Base-by-base conservation (phyloP, 35 echinoderm and acorn worm species). In the Diadema setosum region DNA sequence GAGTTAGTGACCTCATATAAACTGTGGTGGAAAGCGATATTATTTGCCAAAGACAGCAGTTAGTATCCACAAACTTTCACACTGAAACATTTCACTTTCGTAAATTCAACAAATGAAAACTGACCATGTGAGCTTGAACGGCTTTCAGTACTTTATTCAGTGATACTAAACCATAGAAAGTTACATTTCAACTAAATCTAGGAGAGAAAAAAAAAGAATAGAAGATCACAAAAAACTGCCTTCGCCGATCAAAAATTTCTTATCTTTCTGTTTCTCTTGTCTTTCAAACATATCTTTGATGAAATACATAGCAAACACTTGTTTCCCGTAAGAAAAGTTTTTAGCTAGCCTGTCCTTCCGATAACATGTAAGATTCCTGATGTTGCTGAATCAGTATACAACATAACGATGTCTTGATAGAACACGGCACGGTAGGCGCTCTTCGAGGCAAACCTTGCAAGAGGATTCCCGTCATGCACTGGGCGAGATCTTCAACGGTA, bases 121-220 rank as follows among this genome's bases (percentile, higher is more conserved):
- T n/a, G n/a, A n/a, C n/a, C n/a, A n/a, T n/a, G n/a, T n/a, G n/a
- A n/a, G n/a, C n/a, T 25, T 65, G 70, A 76, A 76, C 70, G 70
- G 70, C 70, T 76, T 76, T 76, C 70, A 76, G 70, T 76, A 76
- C 70, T 76, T 76, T 76, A 32, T 40, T 76, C 43, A 40, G 43
- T 76, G 43, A 76, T 76, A 76, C 37, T 76, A 76, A 76, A 76
- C 40, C 70, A 76, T 76, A 76, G 23, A 40, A 76, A 76, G 70
- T 76, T 76, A 76, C 70, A 76, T 76, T 76, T 40, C 70, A 40
- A 76, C 70, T 76, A 76, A 43, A 42, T 43, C 70, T 76, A 76
- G 37, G 43, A 76, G 6, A 76, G n/a, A 37, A 76, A 40, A 16
- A 76, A 65, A 12, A 33, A 37, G 43, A 40, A 16, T 40, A 65